Evolutionary conservation across 2,888 invertebrate species (phyloP).

Genomic region (Pyrrhosoma nymphula): DNA sequence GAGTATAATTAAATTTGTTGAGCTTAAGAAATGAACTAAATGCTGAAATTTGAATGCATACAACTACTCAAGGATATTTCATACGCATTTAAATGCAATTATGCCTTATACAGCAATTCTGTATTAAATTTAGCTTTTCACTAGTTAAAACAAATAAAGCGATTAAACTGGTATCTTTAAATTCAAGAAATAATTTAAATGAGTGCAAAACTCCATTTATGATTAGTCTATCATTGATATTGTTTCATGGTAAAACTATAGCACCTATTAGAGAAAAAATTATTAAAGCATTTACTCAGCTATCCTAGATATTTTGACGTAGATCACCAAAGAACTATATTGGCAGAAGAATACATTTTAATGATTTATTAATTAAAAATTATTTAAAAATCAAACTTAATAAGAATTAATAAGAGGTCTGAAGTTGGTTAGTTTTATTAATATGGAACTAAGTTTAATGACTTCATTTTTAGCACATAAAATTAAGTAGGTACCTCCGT

Average conservation of each 20-base stretch:
- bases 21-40: no score
- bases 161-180: background rate
- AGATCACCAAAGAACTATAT: no score
- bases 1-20: no score
- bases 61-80: background rate
- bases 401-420: background rate
- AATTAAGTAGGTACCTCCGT: slow-evolving; percentile 18
- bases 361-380: slow-evolving; percentile 66
- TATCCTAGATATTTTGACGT: background rate
- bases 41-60: background rate
- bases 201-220: background rate
- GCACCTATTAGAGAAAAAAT: background rate
- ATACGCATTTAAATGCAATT: background rate
- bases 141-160: background rate
- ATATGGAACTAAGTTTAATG: background rate
- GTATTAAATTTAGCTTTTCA: background rate
- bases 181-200: background rate
- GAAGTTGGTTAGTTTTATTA: background rate
- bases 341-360: slow-evolving; percentile 49
- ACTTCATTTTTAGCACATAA: slow-evolving; percentile 3
- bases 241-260: background rate
- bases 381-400: slow-evolving; percentile 1
- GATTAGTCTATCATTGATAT: background rate
- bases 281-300: background rate
- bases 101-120: background rate